A percentile compares a stretch with the other conserved stretches of the same genome.
Conservation (phyloP, 2,113 vertebrate genomes). For the Pterocles burchelli region DNA sequence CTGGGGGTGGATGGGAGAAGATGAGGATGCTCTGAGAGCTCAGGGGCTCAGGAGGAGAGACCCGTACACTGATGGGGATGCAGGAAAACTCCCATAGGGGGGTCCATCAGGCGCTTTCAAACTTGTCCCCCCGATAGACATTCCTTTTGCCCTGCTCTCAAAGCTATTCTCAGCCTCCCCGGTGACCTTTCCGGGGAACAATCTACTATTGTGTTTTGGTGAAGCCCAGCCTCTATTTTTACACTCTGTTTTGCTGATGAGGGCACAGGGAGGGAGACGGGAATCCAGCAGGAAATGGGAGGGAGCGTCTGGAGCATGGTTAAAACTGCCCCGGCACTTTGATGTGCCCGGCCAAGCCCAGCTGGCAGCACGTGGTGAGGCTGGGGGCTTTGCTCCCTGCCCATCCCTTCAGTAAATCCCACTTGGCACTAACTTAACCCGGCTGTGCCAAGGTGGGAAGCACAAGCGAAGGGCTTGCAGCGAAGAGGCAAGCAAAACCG, state of each 20-base stretch:
- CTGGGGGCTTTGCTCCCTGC: neutral
- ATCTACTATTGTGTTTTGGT: constrained; percentile 67
- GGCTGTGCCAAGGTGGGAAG: neutral
- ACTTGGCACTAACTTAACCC: neutral
- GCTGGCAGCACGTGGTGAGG: neutral
- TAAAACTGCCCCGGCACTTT: neutral
- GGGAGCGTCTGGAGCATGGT: constrained; percentile 13
- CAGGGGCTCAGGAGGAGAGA: neutral
- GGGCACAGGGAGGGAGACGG: constrained; percentile 22
- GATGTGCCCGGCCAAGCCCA: neutral
- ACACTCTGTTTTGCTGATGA: constrained; percentile 69
- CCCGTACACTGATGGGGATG: neutral
- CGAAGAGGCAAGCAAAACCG: neutral
- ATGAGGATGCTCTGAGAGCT: neutral
- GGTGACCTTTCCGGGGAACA: constrained; percentile 70
- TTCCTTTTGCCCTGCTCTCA: neutral
- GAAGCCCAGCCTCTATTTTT: constrained; percentile 67
- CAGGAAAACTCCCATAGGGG: neutral
- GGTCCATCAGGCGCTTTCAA: neutral
- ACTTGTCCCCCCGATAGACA: neutral
- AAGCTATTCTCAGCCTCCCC: constrained; percentile 30
- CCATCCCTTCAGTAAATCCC: fast-evolving
- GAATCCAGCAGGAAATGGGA: constrained; percentile 67
- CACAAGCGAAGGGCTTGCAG: neutral
- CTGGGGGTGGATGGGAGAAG: neutral